Evolutionary conservation across 2,888 invertebrate species (phyloP).

Genomic region (Lapara coniferarum): DNA sequence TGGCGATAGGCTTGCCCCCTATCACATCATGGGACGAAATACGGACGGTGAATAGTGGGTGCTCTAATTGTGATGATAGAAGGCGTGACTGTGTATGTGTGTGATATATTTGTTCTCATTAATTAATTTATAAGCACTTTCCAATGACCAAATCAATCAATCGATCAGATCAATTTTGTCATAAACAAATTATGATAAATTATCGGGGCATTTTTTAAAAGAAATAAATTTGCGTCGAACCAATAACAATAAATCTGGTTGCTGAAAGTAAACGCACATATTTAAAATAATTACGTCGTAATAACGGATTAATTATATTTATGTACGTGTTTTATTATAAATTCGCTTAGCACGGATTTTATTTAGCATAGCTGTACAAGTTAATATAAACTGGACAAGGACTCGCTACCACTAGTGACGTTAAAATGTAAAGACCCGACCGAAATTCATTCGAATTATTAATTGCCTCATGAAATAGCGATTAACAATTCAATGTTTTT

Average conservation of each 20-base stretch:
- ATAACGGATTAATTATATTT: slow-evolving; percentile 5
- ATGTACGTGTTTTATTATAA: slow-evolving; percentile 14
- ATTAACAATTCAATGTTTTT: slow-evolving; percentile 4
- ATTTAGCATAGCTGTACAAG: slow-evolving; percentile 15
- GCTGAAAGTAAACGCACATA: not conserved
- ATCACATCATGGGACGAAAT: too few relatives aligned
- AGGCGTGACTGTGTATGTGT: too few relatives aligned
- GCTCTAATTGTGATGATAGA: too few relatives aligned
- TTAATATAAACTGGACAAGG: slow-evolving; percentile 11
- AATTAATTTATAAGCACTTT: too few relatives aligned
- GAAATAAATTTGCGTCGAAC: not conserved
- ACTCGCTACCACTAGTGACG: slow-evolving; percentile 2
- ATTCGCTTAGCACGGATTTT: slow-evolving; percentile 1
- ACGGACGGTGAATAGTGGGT: too few relatives aligned
- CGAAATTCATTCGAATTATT: slow-evolving; percentile 8
- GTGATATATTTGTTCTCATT: too few relatives aligned
- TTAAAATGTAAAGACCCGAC: not conserved
- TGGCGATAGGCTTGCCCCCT: too few relatives aligned
- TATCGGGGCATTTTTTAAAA: not conserved
- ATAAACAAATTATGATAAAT: too few relatives aligned
- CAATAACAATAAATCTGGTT: not conserved
- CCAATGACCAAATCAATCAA: too few relatives aligned
- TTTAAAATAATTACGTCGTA: not conserved
- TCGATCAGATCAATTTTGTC: too few relatives aligned
- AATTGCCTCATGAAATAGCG: slow-evolving; percentile 4